Base-by-base conservation (phyloP, 2,113 vertebrate genomes). In the Apteryx owenii region DNA sequence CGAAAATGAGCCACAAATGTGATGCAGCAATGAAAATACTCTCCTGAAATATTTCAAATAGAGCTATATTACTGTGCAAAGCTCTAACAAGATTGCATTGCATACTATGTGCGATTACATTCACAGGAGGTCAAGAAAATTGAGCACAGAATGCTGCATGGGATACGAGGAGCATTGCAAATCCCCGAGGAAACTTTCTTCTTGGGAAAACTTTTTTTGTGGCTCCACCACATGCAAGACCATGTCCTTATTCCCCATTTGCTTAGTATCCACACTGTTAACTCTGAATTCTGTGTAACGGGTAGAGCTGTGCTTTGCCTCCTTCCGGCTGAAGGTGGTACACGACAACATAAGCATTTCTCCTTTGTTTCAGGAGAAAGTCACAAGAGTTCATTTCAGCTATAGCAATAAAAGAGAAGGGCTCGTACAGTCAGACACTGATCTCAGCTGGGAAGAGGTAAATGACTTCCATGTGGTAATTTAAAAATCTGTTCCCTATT, bases 401-500 rank as follows among this genome's bases (percentile, higher is more conserved):
- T 60, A 9, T 46, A 91, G 48, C 9, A 85, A 31, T 54, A 70
- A 94, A 36, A 85, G 44, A 83, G 50, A 73, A 88, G 9, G 29
- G 36, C 50, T 96, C 42, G 36, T 70, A 29, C 9, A 95, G 81
- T 93, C 75, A 89, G 81, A 88, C 0, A 38, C 40, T 80, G 78
- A 85, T 95, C 93, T 85, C 93, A 93, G 84, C 81, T 89, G 92
- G 93, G 46, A 94, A 29, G 71, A 90, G 50, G 88, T 83, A 94
- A 96, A 95, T 90, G 3, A 85, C 33, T 94, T 94, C 95, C 93
- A 95, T 90, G 93, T 81, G 88, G 82, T 85, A 93, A 96, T 94
- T 96, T 94, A 75, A 90, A 97, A 96, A 93, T 94, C 90, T 97
- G 79, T 81, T 94, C 79, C 23, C 96, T 95, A 93, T 85, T 95